Base-by-base conservation (phyloP, 2,888 invertebrate genomes). In the Tillus elongatus region DNA sequence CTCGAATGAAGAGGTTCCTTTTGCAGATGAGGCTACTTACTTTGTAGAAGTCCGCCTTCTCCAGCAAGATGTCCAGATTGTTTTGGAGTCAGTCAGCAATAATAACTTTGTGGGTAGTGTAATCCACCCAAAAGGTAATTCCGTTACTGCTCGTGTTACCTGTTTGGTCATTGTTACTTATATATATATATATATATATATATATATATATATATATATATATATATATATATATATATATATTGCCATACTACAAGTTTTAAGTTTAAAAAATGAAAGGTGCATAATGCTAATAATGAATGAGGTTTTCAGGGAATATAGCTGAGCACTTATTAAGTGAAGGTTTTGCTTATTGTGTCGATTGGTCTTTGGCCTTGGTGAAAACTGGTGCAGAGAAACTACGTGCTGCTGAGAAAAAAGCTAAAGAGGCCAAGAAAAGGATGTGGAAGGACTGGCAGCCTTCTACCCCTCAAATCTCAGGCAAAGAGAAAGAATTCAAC, bases 101-200 rank as follows among this genome's bases (percentile, higher is more conserved):
- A 83, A 82, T 55, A 93, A 91, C 62, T 87, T 92, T 55, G 84
- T 96, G 38, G 98, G 97, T 24, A 88, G 90, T 15, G 82, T 98
- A 49, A 57, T 92, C 31, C 95, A 95, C 66, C 96, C 96, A 0
- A 80, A 74, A 58, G 83, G 82, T 19, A n/a, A n/a, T n/a, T n/a
- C n/a, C n/a, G n/a, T n/a, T n/a, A n/a, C n/a, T 95, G n/a, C n/a
- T n/a, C n/a, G n/a, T n/a, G n/a, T n/a, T n/a, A n/a, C n/a, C n/a
- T n/a, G n/a, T n/a, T n/a, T n/a, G n/a, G n/a, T n/a, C n/a, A n/a
- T n/a, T n/a, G n/a, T n/a, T n/a, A n/a, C n/a, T n/a, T n/a, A n/a
- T n/a, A n/a, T n/a, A n/a, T n/a, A n/a, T n/a, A n/a, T n/a, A n/a
- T n/a, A n/a, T n/a, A n/a, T n/a, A n/a, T n/a, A n/a, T n/a, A n/a